Evolutionary conservation across 35 echinoderm and acorn worm species (phyloP).

Genomic region (Lytechinus variegatus): DNA sequence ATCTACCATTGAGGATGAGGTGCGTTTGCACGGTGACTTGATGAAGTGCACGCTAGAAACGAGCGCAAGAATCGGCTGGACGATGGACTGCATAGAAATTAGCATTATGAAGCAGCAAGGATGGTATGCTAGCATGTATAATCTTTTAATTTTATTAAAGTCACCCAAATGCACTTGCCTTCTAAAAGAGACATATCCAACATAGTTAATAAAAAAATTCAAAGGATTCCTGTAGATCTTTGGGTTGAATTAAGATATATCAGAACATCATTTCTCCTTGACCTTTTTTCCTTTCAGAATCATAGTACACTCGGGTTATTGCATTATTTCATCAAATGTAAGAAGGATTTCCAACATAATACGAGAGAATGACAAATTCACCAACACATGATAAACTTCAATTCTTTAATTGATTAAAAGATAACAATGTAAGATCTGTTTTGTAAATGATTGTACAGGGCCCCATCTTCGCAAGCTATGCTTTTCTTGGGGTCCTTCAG

Average conservation of each 20-base stretch:
- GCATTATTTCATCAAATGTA: neutral
- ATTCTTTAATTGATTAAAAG: neutral
- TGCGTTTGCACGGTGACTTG: constrained; percentile 37
- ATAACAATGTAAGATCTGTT: neutral
- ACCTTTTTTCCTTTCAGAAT: neutral
- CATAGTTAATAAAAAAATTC: neutral
- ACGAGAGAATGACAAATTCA: neutral
- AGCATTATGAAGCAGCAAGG: neutral
- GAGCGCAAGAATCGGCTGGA: neutral
- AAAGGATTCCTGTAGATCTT: neutral
- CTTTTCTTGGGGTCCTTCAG: no score
- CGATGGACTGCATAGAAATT: neutral
- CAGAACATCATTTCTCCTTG: neutral
- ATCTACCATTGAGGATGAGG: neutral
- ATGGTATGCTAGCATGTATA: neutral
- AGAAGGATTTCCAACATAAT: neutral
- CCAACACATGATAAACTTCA: neutral
- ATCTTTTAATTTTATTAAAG: neutral
- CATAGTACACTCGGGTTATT: neutral
- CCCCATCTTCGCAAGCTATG: no score
- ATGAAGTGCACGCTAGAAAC: neutral
- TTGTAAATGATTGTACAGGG: no score
- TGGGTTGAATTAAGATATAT: neutral
- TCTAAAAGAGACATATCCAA: neutral
- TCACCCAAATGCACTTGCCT: neutral